Evolutionary conservation across 1,140 invertebrate genomes (phyloP).

Genomic region (Homalodisca vitripennis): DNA sequence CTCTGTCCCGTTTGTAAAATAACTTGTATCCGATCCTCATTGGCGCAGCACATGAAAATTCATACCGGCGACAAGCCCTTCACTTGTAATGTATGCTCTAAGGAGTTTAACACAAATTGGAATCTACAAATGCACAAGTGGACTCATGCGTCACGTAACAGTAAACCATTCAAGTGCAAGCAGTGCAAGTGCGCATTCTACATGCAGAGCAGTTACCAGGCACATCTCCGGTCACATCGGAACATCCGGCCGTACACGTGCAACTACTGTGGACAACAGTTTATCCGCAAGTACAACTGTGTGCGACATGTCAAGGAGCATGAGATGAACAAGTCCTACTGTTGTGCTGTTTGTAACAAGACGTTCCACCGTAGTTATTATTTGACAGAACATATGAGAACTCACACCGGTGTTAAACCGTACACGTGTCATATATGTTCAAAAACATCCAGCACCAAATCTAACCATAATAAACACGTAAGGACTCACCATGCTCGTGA

Average conservation of each 20-base stretch:
- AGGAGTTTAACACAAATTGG: conserved; percentile 84
- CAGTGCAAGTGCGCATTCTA: conserved; percentile 81
- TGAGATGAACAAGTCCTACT: conserved; percentile 83
- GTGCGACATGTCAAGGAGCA: conserved; percentile 88
- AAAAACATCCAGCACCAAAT: conserved; percentile 82
- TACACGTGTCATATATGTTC: conserved; percentile 84
- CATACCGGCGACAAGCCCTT: conserved; percentile 73
- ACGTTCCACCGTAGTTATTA: conserved; percentile 85
- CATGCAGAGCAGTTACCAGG: conserved; percentile 72
- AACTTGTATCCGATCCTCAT: conserved; percentile 72
- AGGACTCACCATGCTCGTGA: conserved; percentile 85
- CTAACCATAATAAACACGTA: conserved; percentile 85
- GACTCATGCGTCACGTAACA: conserved; percentile 80
- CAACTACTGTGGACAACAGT: conserved; percentile 91
- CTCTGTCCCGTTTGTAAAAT: conserved; percentile 78
- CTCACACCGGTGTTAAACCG: conserved; percentile 80
- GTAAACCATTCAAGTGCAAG: conserved; percentile 83
- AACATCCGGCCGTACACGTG: conserved; percentile 82
- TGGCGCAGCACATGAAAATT: conserved; percentile 77
- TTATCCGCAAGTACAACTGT: conserved; percentile 91
- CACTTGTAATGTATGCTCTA: conserved; percentile 79
- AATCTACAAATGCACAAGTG: conserved; percentile 85
- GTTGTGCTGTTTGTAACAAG: conserved; percentile 84
- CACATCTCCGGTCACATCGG: conserved; percentile 81
- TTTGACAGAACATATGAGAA: conserved; percentile 79